Evolutionary conservation across 2,797 vertebrate genomes (phyloP), one percentile per base, ranked within the genome.

Genomic region (Nyctalus aviator): DNA sequence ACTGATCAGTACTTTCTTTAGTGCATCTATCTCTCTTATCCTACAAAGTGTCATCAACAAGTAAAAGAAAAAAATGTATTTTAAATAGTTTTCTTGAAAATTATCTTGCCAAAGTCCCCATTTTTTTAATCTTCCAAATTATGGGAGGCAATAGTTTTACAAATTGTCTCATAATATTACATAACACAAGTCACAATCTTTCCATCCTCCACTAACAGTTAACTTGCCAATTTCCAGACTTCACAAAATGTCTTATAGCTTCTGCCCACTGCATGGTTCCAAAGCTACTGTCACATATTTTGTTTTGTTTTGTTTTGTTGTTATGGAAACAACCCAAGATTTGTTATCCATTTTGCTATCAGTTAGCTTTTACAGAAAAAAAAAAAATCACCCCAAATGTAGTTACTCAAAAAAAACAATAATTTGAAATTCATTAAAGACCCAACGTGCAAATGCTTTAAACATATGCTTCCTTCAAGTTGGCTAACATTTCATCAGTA

Each of bases 71-170:
- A n/a, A 53, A 78, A 37, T 35, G 37, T 72, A 68, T 78, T 69
- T 57, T 73, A 79, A 50, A 66, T 57, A 57, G 57, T 88, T 41
- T 66, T 93, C 57, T 20, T 69, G 37, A 88, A 95, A 84, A 91
- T 66, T 23, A 66, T 83, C 27, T 83, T 59, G 5, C 27, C 64
- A 84, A 32, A 2, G 41, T 35, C 18, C 10, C 35, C 27, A 76
- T 69, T 87, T 84, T 91, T 77, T 46, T 30, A 30, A n/a, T 78
- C 72, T 72, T 59, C 64, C 32, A 50, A 78, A 84, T 87, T 37
- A 87, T 1, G 6, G 2, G 18, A 55, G 50, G n/a, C 55, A 72
- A 32, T 23, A 71, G n/a, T 57, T 72, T 72, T n/a, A 50, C 17
- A 35, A 78, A 27, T 66, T 73, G 9, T 62, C 78, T 50, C 20